Evolutionary conservation across 2,797 vertebrate species (phyloP).

Genomic region (Lutjanus argentimaculatus): DNA sequence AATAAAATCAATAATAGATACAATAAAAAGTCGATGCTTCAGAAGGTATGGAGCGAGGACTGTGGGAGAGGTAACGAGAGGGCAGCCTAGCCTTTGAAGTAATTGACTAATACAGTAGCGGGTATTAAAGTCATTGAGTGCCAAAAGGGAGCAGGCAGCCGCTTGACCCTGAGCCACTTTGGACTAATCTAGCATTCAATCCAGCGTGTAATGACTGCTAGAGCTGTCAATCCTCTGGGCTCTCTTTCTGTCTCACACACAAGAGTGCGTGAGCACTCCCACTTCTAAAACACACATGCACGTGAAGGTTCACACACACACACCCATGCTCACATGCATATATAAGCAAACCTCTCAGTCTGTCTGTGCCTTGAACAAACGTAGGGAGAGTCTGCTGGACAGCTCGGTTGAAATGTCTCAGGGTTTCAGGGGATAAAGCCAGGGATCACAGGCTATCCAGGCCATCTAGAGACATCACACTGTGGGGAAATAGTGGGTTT

Average conservation of each 20-base stretch:
- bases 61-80: slow-evolving; percentile 72
- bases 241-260: slow-evolving; percentile 87
- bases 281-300: slow-evolving; percentile 33
- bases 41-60: slow-evolving; percentile 56
- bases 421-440: slow-evolving; percentile 38
- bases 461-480: slow-evolving; percentile 21
- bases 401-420: slow-evolving; percentile 8
- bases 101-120: slow-evolving; percentile 99
- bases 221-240: slow-evolving; percentile 98
- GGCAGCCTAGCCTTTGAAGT: slow-evolving; percentile 94
- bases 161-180: slow-evolving; percentile 99
- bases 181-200: slow-evolving; percentile 99
- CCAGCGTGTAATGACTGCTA: slow-evolving; percentile 99
- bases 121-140: slow-evolving; percentile 99
- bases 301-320: slow-evolving; percentile 1
- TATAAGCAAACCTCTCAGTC: slow-evolving; percentile 41
- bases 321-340: slow-evolving; percentile 40
- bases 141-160: slow-evolving; percentile 99
- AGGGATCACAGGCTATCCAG: slow-evolving; percentile 42
- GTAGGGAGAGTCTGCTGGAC: slow-evolving; percentile 19
- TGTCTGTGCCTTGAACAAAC: slow-evolving; percentile 26
- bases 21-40: slow-evolving; percentile 68
- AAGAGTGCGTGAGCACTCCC: slow-evolving; percentile 29
- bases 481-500: background rate
- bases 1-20: slow-evolving; percentile 70